Evolutionary conservation across 2,888 invertebrate genomes (phyloP).

Genomic region (Thera obeliscata): DNA sequence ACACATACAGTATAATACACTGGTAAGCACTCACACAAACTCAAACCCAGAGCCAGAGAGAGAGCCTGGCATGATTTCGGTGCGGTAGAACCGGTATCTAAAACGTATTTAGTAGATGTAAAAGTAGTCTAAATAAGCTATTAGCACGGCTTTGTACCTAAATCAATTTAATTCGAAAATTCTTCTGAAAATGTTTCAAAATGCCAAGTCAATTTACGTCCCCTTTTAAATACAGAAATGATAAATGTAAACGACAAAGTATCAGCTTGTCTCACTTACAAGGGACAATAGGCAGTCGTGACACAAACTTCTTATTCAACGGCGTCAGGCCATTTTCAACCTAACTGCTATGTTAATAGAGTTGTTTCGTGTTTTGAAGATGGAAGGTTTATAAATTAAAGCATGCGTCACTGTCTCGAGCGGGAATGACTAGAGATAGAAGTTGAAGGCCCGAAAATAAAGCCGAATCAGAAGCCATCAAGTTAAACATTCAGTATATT

Average conservation of each 20-base stretch:
- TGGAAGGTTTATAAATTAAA: slow-evolving; percentile 72
- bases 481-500: too few relatives aligned
- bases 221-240: slow-evolving; percentile 19
- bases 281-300: slow-evolving; percentile 70
- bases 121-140: background rate
- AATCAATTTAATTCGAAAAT: background rate
- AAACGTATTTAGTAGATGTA: background rate
- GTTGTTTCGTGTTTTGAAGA: slow-evolving; percentile 46
- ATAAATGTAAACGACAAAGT: slow-evolving; percentile 20
- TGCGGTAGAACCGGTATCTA: too few relatives aligned
- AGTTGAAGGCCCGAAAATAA: slow-evolving; percentile 1
- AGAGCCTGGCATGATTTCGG: too few relatives aligned
- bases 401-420: slow-evolving; percentile 75
- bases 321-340: slow-evolving; percentile 48
- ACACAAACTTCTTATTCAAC: slow-evolving; percentile 23
- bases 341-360: slow-evolving; percentile 49
- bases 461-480: background rate
- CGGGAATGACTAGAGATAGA: slow-evolving; percentile 40
- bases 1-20: too few relatives aligned
- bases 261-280: slow-evolving; percentile 62
- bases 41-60: too few relatives aligned
- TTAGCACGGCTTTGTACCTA: background rate
- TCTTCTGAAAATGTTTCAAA: background rate
- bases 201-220: slow-evolving; percentile 8
- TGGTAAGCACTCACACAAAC: too few relatives aligned